A percentile compares a stretch with the other conserved stretches of the same genome.
These are phyloP conservation scores for Triplophysa dalaica DNA, from an alignment of 2,113 vertebrate genomes.

Conservation along the genomic window DNA sequence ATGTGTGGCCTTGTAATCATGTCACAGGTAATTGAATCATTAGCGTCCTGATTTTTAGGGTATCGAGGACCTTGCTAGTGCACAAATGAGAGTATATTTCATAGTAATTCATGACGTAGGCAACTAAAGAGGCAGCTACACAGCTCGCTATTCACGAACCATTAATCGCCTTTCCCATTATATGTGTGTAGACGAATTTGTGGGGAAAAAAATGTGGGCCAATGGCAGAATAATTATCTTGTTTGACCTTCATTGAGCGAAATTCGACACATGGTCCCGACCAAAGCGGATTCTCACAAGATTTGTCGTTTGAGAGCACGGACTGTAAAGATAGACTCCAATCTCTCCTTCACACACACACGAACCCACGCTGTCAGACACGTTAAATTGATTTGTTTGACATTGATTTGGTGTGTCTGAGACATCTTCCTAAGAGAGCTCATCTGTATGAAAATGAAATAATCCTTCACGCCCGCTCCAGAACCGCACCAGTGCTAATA, in stretches of 20 bases:
- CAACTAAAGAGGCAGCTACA: slow-evolving; percentile 20
- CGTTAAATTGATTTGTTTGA: slow-evolving; percentile 55
- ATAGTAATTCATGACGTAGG: neutral
- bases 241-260: slow-evolving; percentile 64
- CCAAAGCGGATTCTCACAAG: slow-evolving; percentile 27
- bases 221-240: slow-evolving; percentile 67
- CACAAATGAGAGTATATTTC: neutral
- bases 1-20: neutral
- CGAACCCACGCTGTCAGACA: slow-evolving; percentile 28
- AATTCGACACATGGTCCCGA: slow-evolving; percentile 51
- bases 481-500: slow-evolving; percentile 29
- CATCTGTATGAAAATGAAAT: slow-evolving; percentile 52
- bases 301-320: slow-evolving; percentile 47
- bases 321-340: slow-evolving; percentile 25
- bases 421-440: slow-evolving; percentile 34
- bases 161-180: slow-evolving; percentile 52
- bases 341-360: slow-evolving; percentile 28
- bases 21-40: slow-evolving; percentile 1
- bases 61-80: neutral
- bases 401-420: slow-evolving; percentile 48
- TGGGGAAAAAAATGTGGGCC: slow-evolving; percentile 45
- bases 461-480: slow-evolving; percentile 21
- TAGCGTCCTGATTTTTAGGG: neutral
- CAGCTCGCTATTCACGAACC: slow-evolving; percentile 33
- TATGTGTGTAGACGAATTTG: slow-evolving; percentile 41